Evolutionary conservation across 2,888 invertebrate genomes (phyloP).

Genomic region (Apodemia zela): DNA sequence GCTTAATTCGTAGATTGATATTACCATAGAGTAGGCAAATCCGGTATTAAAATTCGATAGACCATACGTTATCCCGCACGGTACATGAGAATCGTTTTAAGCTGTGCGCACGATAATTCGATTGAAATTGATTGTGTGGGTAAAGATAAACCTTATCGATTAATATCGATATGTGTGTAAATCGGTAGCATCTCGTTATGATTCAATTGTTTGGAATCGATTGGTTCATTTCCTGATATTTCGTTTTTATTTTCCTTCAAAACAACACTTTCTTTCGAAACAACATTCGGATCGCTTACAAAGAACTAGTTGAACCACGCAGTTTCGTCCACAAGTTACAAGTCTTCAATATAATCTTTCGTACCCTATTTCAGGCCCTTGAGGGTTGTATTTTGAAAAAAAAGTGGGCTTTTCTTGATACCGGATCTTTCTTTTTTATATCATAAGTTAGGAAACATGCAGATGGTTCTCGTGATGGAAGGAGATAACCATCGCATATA

Average conservation of each 20-base stretch:
- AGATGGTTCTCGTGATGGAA: too few species aligned
- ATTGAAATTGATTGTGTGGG: constrained; percentile 33
- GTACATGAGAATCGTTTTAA: constrained; percentile 71
- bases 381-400: too few species aligned
- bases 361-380: too few species aligned
- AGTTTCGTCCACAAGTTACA: too few species aligned
- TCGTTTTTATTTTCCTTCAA: neutral
- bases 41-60: constrained; percentile 70
- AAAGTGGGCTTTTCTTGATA: too few species aligned
- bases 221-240: constrained; percentile 2
- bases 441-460: too few species aligned
- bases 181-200: constrained; percentile 15
- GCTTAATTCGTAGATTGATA: constrained; percentile 45
- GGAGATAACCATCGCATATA: too few species aligned
- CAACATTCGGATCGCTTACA: neutral
- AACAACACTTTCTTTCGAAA: too few species aligned
- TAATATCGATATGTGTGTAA: constrained; percentile 23
- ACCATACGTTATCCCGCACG: constrained; percentile 62
- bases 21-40: constrained; percentile 58
- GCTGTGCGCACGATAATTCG: constrained; percentile 47
- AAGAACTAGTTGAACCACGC: too few species aligned
- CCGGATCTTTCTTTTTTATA: too few species aligned
- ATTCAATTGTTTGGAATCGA: constrained; percentile 4
- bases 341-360: too few species aligned
- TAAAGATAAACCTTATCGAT: constrained; percentile 32